These are phyloP conservation scores for Drosophila tanythrix DNA, from an alignment of 2,888 invertebrate genomes.

Conservation along the genomic window DNA sequence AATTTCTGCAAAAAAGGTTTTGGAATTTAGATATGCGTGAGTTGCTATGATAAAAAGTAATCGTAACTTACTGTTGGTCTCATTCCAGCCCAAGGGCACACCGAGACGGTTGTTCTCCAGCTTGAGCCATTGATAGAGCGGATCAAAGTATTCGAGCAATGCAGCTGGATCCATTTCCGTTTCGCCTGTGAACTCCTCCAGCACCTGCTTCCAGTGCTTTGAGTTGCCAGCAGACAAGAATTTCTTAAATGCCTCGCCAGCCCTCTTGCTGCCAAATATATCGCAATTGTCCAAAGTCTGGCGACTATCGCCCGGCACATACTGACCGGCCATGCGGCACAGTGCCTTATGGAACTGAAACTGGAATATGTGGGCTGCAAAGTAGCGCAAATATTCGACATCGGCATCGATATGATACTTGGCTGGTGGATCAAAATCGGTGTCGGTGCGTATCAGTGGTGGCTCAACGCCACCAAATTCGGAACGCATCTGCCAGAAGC, in stretches of 20 bases:
- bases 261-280: constrained; percentile 92
- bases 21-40: not conserved
- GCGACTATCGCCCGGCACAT: constrained; percentile 86
- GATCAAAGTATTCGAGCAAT: constrained; percentile 92
- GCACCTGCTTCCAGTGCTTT: constrained; percentile 91
- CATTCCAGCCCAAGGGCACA: constrained; percentile 88
- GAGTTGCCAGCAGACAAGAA: constrained; percentile 90
- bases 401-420: constrained; percentile 91
- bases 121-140: constrained; percentile 90
- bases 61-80: constrained; percentile 79
- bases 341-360: constrained; percentile 91
- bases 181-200: constrained; percentile 92
- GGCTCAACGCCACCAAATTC: constrained; percentile 88
- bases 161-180: constrained; percentile 91
- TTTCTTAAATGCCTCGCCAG: constrained; percentile 90
- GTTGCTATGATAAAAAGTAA: not conserved
- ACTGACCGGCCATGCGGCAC: constrained; percentile 91
- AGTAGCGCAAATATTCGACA: constrained; percentile 89
- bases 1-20: constrained; percentile 64
- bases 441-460: constrained; percentile 87
- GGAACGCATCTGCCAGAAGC: constrained; percentile 88
- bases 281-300: constrained; percentile 89
- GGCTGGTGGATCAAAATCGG: constrained; percentile 91
- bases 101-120: constrained; percentile 89
- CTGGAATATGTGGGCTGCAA: constrained; percentile 92